A percentile compares a stretch with the other conserved stretches of the same genome.
Evolutionary conservation across 2,797 vertebrate genomes (phyloP).

Genomic region (Bryconaethiops microstoma): DNA sequence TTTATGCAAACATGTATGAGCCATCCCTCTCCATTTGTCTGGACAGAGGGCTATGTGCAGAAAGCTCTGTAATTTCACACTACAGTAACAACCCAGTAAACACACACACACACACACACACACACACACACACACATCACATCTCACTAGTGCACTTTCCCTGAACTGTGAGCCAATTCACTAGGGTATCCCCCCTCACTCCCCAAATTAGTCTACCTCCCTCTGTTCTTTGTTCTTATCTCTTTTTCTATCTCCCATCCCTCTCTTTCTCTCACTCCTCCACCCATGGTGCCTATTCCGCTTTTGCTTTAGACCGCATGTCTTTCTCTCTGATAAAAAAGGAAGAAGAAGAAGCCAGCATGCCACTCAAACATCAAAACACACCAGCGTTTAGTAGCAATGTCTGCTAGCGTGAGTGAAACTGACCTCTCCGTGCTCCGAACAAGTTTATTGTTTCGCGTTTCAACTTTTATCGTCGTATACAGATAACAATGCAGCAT

Average conservation of each 20-base stretch:
- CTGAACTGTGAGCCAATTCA: conserved; percentile 60
- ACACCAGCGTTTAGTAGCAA: too few relatives aligned
- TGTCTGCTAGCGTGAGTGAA: too few relatives aligned
- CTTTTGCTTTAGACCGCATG: conserved; percentile 56
- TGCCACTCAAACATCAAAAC: too few relatives aligned
- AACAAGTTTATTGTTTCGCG: too few relatives aligned
- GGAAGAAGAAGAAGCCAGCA: conserved; percentile 39
- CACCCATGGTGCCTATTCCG: conserved; percentile 12
- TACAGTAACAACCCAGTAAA: conserved; percentile 43
- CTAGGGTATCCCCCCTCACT: conserved; percentile 53
- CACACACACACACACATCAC: conserved; percentile 12
- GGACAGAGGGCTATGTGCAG: conserved; percentile 38
- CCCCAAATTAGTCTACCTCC: conserved; percentile 55
- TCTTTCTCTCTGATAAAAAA: conserved; percentile 23
- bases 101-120: conserved; percentile 4
- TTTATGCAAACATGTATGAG: conserved; percentile 52
- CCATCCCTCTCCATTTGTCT: conserved; percentile 52
- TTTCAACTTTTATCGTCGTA: too few relatives aligned
- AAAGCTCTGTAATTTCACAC: conserved; percentile 62
- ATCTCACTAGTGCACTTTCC: conserved; percentile 49
- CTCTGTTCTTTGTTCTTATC: conserved; percentile 49
- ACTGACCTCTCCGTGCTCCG: too few relatives aligned
- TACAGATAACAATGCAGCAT: too few relatives aligned
- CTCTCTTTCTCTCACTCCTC: conserved; percentile 9
- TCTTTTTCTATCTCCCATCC: conserved; percentile 36